phyloP scores from a whole-genome alignment of 2,797 vertebrate species.

The Syndactyla subalaris region DNA sequence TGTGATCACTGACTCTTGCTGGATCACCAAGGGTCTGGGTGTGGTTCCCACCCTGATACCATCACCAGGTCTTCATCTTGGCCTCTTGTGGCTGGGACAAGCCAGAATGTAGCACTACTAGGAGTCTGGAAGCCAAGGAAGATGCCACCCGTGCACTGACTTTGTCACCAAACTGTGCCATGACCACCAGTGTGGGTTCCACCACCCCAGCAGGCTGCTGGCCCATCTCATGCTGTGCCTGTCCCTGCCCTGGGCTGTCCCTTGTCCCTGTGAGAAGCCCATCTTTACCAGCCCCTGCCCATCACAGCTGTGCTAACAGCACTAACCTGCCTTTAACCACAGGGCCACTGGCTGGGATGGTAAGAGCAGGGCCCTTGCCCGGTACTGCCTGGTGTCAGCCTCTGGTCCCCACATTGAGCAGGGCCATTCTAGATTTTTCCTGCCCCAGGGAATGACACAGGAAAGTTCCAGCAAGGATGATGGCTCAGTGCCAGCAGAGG shows the following conservation, averaged over 20 bases:
- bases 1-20: neutral
- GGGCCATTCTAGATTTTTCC: neutral
- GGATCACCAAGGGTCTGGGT: neutral
- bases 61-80: neutral
- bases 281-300: neutral
- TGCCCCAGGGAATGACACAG: fast-evolving
- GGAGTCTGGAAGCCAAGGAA: neutral
- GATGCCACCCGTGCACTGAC: neutral
- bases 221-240: fast-evolving
- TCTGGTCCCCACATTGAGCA: neutral
- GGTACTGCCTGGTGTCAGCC: neutral
- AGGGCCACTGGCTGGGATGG: fast-evolving
- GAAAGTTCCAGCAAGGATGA: neutral
- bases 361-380: neutral
- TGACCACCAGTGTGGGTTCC: neutral
- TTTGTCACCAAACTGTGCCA: neutral
- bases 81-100: neutral
- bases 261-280: neutral
- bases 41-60: neutral
- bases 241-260: neutral
- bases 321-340: neutral
- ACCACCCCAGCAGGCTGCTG: neutral
- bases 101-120: neutral
- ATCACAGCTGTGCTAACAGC: neutral
- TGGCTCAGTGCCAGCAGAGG: neutral